Percentiles rank a stretch among this genome's conserved stretches.
These are phyloP conservation scores for Porites evermanni DNA, from an alignment of 92 coral and sea anemone genomes.

Conservation along the genomic window DNA sequence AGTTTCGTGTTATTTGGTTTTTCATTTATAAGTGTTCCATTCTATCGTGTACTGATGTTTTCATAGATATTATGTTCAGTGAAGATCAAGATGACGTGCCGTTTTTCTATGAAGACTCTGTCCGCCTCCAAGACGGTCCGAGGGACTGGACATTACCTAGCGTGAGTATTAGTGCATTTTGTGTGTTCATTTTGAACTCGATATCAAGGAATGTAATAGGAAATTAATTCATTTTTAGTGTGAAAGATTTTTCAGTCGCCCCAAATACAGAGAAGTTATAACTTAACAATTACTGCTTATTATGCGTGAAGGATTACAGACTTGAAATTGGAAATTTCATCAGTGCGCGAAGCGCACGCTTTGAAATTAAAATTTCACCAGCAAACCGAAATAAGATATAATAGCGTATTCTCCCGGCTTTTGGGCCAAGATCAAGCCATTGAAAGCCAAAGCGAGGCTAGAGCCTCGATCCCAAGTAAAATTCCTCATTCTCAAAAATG, in stretches of 20 bases:
- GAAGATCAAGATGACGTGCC: slow-evolving; percentile 90
- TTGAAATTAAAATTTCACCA: slow-evolving; percentile 61
- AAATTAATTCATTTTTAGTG: no score
- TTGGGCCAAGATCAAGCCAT: background rate
- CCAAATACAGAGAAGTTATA: no score
- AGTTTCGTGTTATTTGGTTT: background rate
- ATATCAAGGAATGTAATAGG: no score
- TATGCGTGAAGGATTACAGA: no score
- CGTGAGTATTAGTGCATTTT: slow-evolving; percentile 59
- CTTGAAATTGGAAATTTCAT: slow-evolving; percentile 64
- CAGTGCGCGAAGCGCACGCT: slow-evolving; percentile 69
- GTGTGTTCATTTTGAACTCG: background rate
- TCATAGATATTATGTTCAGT: slow-evolving; percentile 82
- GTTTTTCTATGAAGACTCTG: slow-evolving; percentile 80
- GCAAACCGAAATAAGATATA: slow-evolving; percentile 71
- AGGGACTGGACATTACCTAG: slow-evolving; percentile 94
- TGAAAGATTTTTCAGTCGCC: no score
- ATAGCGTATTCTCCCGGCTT: slow-evolving; percentile 30
- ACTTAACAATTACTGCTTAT: no score
- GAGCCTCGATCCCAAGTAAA: background rate
- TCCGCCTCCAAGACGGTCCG: slow-evolving; percentile 67
- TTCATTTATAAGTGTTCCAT: background rate
- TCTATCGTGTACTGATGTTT: background rate
- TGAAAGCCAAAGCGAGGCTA: slow-evolving; percentile 15
- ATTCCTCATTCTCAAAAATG: slow-evolving; percentile 24